Evolutionary conservation across 2,113 vertebrate genomes (phyloP), one percentile per base, ranked within the genome.

Genomic region (Pomatorhinus ruficollis): DNA sequence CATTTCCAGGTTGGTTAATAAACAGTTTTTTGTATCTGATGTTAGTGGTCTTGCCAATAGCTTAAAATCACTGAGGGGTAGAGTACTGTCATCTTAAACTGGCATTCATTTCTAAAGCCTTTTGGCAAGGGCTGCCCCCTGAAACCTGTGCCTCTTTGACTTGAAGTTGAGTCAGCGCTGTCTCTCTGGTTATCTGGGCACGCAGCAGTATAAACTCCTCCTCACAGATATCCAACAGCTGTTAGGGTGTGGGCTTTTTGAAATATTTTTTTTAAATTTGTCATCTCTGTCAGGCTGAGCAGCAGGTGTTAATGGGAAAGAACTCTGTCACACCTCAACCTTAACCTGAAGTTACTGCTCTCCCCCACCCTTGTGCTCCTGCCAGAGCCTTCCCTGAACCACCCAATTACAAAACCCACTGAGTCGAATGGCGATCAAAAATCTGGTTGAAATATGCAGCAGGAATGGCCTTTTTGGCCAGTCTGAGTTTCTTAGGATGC

Each of bases 271-370:
- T 60, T 16, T 5, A 1, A 57, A 66, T 12, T 12, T 3, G 2
- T 9, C 31, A 44, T 42, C 27, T 31, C 42, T 16, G 20, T 69
- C 37, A 23, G 64, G 44, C 44, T 64, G 82, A 31, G 31, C 61
- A 59, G 30, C 5, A 14, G 0, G 1, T 0, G 0, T 42, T 56
- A 15, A 0, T 14, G 44, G 8, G 42, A 33, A 17, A 6, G 10
- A 71, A 11, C 24, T 54, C 3, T 3, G 1, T 47, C 17, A 49
- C 1, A 4, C 12, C 6, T 21, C 8, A 2, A 21, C 18, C n/a
- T n/a, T n/a, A n/a, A n/a, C n/a, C n/a, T n/a, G 11, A 31, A 15
- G 14, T 15, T 45, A 24, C n/a, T 69, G 12, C 28, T 57, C 44
- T 69, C 4, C 24, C 44, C 20, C 3, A 53, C 5, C 31, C 40